Percentiles rank a stretch among this genome's conserved stretches.
phyloP scores from a whole-genome alignment of 2,888 invertebrate genomes.

The Stenodema calcarata region DNA sequence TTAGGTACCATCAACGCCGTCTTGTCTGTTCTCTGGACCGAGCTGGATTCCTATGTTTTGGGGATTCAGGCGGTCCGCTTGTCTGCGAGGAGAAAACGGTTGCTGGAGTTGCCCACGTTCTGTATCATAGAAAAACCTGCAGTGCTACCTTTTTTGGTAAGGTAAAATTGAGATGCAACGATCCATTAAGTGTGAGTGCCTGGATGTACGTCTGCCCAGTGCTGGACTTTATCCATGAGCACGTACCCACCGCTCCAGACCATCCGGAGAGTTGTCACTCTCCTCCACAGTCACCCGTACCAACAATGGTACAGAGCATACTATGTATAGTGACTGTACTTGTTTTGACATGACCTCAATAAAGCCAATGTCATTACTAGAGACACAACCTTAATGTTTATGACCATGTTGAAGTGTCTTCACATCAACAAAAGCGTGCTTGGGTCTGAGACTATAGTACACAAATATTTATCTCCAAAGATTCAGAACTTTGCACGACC shows the following conservation, averaged over 20 bases:
- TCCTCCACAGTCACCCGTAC: neutral
- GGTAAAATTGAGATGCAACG: neutral
- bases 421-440: too few species aligned
- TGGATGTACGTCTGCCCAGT: slow-evolving; percentile 23
- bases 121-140: slow-evolving; percentile 2
- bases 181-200: neutral
- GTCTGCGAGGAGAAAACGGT: neutral
- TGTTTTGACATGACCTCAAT: too few species aligned
- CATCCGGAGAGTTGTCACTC: neutral
- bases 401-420: too few species aligned
- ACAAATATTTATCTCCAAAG: too few species aligned
- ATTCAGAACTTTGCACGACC: too few species aligned
- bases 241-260: neutral
- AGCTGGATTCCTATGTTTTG: neutral
- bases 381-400: too few species aligned
- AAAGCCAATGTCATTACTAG: too few species aligned
- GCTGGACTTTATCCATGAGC: slow-evolving; percentile 4
- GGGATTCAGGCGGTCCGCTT: slow-evolving; percentile 13
- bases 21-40: neutral
- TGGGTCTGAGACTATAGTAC: too few species aligned
- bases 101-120: slow-evolving; percentile 6
- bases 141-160: neutral
- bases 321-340: too few species aligned
- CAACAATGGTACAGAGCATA: neutral
- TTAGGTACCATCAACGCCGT: neutral